Base-by-base conservation (phyloP, 1,140 invertebrate species). In the Nymphalis io region DNA sequence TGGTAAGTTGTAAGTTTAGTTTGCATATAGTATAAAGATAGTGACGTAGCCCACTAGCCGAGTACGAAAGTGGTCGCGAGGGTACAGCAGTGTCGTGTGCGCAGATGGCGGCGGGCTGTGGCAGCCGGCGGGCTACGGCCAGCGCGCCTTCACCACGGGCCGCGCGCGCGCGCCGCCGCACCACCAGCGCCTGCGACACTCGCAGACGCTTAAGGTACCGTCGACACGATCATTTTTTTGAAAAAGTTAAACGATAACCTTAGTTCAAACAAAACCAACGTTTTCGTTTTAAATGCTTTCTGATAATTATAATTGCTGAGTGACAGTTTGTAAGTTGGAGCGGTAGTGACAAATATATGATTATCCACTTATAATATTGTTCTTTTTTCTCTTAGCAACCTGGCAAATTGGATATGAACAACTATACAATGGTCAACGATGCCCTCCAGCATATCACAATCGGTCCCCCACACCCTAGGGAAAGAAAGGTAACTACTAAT, bases 331-430 rank as follows among this genome's bases (percentile, higher is more conserved):
- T n/a, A n/a, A n/a, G n/a, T n/a, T n/a, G n/a, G n/a, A n/a, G n/a
- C n/a, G n/a, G n/a, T n/a, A n/a, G n/a, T n/a, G n/a, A n/a, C n/a
- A n/a, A n/a, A n/a, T n/a, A 40, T 15, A 40, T 40, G 11, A 11
- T 40, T 40, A 8, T 40, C 2, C 13, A 40, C 10, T 12, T 8
- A 40, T 3, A 11, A 44, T 15, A 40, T 59, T 60, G 20, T 21
- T 42, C 44, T 68, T 68, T 85, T 84, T 81, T 81, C 72, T 92
- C 92, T 59, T 85, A 95, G 93, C 96, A 97, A 94, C 96, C 96
- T 8, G 97, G 97, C 59, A 98, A 97, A 93, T 93, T 98, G 76
- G 97, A 98, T 85, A 93, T 98, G 92, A 97, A 97, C 87, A 97
- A 97, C 85, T 98, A 96, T 89, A 95, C 96, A 21, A 94, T 97